These are phyloP conservation scores for Epinephelus moara DNA, from an alignment of 2,113 vertebrate genomes.

Conservation along the genomic window DNA sequence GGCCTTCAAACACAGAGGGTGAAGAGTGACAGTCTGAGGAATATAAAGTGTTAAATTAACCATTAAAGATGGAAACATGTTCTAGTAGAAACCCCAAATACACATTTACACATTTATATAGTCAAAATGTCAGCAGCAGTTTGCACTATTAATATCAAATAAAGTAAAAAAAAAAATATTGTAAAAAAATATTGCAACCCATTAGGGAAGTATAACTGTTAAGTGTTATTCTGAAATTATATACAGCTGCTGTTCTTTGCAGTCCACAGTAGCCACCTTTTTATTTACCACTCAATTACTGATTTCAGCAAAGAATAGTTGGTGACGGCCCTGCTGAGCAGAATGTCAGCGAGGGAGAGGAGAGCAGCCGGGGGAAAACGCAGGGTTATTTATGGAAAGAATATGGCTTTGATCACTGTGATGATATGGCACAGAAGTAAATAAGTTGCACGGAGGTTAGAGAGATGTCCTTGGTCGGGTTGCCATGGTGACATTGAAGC, in stretches of 20 bases:
- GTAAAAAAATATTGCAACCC: not conserved
- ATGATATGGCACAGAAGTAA: slow-evolving; percentile 65
- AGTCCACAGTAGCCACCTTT: slow-evolving; percentile 21
- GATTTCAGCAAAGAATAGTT: slow-evolving; percentile 48
- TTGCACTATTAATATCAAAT: not conserved
- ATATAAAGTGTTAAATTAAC: too few relatives aligned
- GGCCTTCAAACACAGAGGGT: too few relatives aligned
- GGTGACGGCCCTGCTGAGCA: slow-evolving; percentile 25
- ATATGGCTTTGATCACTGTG: slow-evolving; percentile 66
- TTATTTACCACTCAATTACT: slow-evolving; percentile 48
- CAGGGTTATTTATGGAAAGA: slow-evolving; percentile 59
- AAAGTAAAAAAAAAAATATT: too few relatives aligned
- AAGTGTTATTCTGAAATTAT: not conserved
- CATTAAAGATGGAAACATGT: too few relatives aligned
- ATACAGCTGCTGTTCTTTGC: slow-evolving; percentile 3
- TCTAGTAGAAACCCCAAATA: too few relatives aligned
- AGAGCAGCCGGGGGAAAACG: slow-evolving; percentile 13
- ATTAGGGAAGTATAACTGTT: not conserved
- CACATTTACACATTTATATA: too few relatives aligned
- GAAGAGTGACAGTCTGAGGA: too few relatives aligned
- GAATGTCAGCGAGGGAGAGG: slow-evolving; percentile 40
- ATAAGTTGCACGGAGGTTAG: slow-evolving; percentile 63
- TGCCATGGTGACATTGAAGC: slow-evolving; percentile 67
- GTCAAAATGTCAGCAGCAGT: too few relatives aligned
- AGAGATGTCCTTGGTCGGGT: slow-evolving; percentile 68